These are phyloP conservation scores for Erythrocercus mccallii DNA, from an alignment of 2,113 vertebrate species.

Conservation along the genomic window DNA sequence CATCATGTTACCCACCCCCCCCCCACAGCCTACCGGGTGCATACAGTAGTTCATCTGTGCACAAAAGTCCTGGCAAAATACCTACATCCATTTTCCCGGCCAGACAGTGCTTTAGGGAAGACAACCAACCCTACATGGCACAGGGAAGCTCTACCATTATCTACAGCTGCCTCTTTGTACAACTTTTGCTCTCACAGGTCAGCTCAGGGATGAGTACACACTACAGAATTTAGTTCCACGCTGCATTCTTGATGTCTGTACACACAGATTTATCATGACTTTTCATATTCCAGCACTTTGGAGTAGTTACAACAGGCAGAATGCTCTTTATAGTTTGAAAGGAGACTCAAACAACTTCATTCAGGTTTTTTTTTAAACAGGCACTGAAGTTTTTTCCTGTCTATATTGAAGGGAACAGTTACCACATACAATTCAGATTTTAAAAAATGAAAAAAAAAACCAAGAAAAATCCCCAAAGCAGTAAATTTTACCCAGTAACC, in stretches of 20 bases:
- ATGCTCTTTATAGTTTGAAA: background rate
- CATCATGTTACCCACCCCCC: fast-evolving
- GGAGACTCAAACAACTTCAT: background rate
- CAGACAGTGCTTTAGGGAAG: background rate
- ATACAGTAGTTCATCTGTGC: background rate
- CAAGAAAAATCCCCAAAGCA: background rate
- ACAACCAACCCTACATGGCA: background rate
- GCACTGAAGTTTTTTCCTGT: fast-evolving
- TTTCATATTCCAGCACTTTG: background rate
- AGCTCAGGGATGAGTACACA: background rate
- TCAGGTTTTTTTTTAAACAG: background rate
- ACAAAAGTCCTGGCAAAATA: background rate
- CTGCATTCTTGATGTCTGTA: background rate
- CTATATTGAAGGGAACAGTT: background rate
- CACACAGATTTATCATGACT: background rate
- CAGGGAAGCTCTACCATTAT: fast-evolving
- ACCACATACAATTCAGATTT: background rate
- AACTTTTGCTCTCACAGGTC: background rate
- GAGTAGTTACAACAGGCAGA: background rate
- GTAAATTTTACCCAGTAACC: background rate
- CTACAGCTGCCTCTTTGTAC: background rate
- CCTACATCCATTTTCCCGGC: background rate
- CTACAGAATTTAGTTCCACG: background rate
- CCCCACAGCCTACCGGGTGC: fast-evolving
- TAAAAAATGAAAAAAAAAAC: background rate